phyloP scores from a whole-genome alignment of 2,888 invertebrate genomes.

The Aricia artaxerxes region DNA sequence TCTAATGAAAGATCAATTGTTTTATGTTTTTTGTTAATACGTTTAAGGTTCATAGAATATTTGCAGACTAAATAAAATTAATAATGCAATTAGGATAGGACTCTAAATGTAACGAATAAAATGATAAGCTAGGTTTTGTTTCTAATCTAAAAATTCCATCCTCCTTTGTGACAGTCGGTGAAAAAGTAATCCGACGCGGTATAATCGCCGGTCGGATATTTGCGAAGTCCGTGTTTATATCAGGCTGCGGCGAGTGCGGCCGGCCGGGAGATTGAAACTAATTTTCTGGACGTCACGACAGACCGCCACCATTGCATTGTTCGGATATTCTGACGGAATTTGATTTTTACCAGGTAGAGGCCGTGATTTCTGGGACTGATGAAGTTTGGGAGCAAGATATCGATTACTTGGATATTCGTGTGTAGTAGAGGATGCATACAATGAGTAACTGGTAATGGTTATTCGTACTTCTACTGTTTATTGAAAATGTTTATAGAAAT shows the following conservation, averaged over 20 bases:
- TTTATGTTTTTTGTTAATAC: no score
- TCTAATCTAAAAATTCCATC: not conserved
- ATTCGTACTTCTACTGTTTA: no score
- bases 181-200: slow-evolving; percentile 29
- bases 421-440: not conserved
- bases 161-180: not conserved
- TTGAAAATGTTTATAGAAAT: no score
- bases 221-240: slow-evolving; percentile 43
- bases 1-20: no score
- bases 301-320: slow-evolving; percentile 47
- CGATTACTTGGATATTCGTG: not conserved
- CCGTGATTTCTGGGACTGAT: slow-evolving; percentile 37
- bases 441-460: not conserved
- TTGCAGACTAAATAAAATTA: no score
- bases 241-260: slow-evolving; percentile 59
- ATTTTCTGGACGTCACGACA: slow-evolving; percentile 67
- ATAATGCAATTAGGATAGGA: no score
- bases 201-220: slow-evolving; percentile 34
- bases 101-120: no score
- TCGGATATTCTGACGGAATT: slow-evolving; percentile 53
- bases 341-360: slow-evolving; percentile 45
- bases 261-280: slow-evolving; percentile 63
- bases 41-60: no score
- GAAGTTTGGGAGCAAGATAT: slow-evolving; percentile 15
- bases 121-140: not conserved